Base-by-base conservation (phyloP, 2,888 invertebrate genomes). In the Stratiomys singularior region DNA sequence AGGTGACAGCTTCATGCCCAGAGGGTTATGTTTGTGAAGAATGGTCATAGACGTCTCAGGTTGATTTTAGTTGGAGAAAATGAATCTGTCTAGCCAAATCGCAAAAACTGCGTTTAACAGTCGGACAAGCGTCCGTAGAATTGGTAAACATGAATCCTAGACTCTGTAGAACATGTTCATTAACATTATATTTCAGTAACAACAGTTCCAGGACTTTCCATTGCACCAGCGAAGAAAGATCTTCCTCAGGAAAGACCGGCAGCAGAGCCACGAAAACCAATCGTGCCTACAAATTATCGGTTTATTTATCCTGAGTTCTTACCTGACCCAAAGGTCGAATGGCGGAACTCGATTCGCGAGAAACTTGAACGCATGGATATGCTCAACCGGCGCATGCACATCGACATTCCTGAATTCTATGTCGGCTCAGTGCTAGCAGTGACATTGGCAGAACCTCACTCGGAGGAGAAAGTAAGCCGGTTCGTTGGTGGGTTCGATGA, bases 331-430 rank as follows among this genome's bases (percentile, higher is more conserved):
- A 92, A 93, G 82, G 88, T 92, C 0, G 88, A 91, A 83, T 92
- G 91, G 88, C 90, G 98, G 78, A 96, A 99, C 87, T 84, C 88
- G 11, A 86, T 97, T 0, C 89, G 94, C 77, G 99, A 99, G 85
- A 95, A 93, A 85, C 87, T 99, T 18, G 98, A 99, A 85, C 90
- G 99, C 79, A 88, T 89, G 79, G 99, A 99, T 85, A 99, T 99
- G 99, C 85, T 99, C 37, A 91, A 92, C 78, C 89, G 99, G 78
- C 84, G 87, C 0, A 83, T 82, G 2, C 89, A 93, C 80, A 90
- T 99, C 80, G 93, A 95, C 84, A 93, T 99, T 81, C 99, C 99
- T 0, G 98, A 99, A 86, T 99, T 99, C 89, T 99, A 98, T 89
- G 98, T 98, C 83, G 99, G 98, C 15, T 95, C 95, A 30, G 92